Percentiles rank a stretch among this genome's conserved stretches.
phyloP scores from a whole-genome alignment of 1,140 invertebrate species.

The Drosophila azteca region DNA sequence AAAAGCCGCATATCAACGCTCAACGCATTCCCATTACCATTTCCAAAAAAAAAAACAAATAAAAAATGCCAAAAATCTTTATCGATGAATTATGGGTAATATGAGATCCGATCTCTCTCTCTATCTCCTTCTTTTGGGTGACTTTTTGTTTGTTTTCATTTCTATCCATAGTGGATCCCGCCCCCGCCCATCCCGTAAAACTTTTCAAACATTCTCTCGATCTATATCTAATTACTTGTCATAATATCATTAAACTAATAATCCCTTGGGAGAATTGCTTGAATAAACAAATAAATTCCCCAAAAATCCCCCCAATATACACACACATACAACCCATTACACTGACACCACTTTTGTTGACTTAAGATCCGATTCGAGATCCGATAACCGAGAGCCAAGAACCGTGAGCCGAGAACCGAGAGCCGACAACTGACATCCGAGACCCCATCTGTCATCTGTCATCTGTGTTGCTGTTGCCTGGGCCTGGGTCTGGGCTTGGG shows the following conservation, averaged over 20 bases:
- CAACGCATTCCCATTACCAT: no score
- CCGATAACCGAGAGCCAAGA: neutral
- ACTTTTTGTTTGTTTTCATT: slow-evolving; percentile 5
- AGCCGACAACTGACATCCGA: neutral
- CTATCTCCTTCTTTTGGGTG: neutral
- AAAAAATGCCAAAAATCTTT: slow-evolving; percentile 25
- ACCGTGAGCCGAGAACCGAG: neutral
- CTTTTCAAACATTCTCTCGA: neutral
- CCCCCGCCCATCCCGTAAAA: no score
- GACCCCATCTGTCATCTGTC: slow-evolving; percentile 34
- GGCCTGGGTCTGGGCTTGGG: no score
- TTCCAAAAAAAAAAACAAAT: neutral
- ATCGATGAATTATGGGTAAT: slow-evolving; percentile 28
- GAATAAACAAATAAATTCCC: slow-evolving; percentile 37
- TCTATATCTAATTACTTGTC: slow-evolving; percentile 20
- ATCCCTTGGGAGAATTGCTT: slow-evolving; percentile 29
- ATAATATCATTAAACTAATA: slow-evolving; percentile 27
- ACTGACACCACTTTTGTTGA: slow-evolving; percentile 69
- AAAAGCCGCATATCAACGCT: slow-evolving; percentile 44
- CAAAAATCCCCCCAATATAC: slow-evolving; percentile 1
- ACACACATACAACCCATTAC: slow-evolving; percentile 9
- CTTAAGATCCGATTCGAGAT: slow-evolving; percentile 2
- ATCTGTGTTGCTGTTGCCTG: no score
- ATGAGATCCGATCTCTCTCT: slow-evolving; percentile 3
- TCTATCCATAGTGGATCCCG: neutral